Base-by-base conservation (phyloP, 2,113 vertebrate genomes). In the Herpetotheres cachinnans region DNA sequence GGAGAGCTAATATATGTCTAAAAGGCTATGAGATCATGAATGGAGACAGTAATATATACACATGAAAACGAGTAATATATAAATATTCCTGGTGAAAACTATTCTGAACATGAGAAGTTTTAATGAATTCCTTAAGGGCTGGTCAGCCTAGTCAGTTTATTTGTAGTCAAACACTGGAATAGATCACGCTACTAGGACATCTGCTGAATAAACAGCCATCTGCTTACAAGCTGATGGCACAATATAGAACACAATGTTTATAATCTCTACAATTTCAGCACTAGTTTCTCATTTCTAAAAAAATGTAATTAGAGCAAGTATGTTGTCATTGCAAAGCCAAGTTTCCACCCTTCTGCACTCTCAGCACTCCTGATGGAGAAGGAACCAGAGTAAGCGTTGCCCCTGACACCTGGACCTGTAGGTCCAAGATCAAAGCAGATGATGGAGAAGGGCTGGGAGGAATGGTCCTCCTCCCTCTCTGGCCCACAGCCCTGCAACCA, bases 141-240 rank as follows among this genome's bases (percentile, higher is more conserved):
- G 86, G 89, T 93, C 86, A 96, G 34, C 47, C 27, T 78, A 9
- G 4, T 81, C 42, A n/a, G 47, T 79, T 78, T 89, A 71, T 86
- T 89, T 96, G 85, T 95, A 78, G 76, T 74, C 77, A 90, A 81
- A 92, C 77, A 76, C 63, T 65, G 61, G 67, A 83, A 67, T 63
- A 86, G 89, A 79, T 91, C 52, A 54, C 3, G 17, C 72, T 78
- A 74, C 70, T 52, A 61, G 1, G 76, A 87, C 72, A 94, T 91
- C 89, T 95, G 86, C 83, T 81, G 65, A 78, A 82, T 76, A 84
- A 89, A 65, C 32, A 76, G 56, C 95, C 91, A 95, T 96, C 95
- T 95, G 90, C 88, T 89, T 89, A 77, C 71, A 91, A 71, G 40
- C 47, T 89, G 67, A 86, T 83, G 79, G 71, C 67, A 85, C 69